Conservation (phyloP, 2,113 vertebrate species). For the Ophiodon elongatus region DNA sequence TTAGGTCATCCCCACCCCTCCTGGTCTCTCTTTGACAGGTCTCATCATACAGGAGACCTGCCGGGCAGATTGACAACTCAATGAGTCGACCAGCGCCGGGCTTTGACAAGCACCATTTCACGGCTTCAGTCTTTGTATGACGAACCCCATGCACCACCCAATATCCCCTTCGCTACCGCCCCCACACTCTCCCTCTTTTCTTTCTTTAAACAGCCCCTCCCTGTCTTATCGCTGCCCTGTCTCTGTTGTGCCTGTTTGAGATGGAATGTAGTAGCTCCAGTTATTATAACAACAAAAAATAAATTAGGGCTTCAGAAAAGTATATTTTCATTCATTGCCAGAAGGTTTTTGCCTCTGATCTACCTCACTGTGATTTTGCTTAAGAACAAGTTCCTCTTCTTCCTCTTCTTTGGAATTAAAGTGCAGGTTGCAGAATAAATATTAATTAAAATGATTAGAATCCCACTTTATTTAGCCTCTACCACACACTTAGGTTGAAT, state of each 20-base stretch:
- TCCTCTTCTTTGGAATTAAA: background rate
- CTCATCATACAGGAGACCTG: slow-evolving; percentile 66
- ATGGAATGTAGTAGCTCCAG: background rate
- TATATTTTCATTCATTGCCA: background rate
- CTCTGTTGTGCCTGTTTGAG: slow-evolving; percentile 12
- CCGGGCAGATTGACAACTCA: slow-evolving; percentile 78
- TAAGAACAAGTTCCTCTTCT: background rate
- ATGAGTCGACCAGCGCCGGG: slow-evolving; percentile 63
- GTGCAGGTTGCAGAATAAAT: background rate
- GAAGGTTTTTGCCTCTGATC: background rate
- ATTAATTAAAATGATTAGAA: background rate
- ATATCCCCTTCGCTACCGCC: slow-evolving; percentile 13
- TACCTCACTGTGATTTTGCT: background rate
- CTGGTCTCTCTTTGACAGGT: slow-evolving; percentile 57
- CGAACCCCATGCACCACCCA: slow-evolving; percentile 14
- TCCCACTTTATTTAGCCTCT: background rate
- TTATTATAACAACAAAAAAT: background rate
- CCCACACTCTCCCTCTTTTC: slow-evolving; percentile 25
- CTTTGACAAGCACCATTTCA: slow-evolving; percentile 74
- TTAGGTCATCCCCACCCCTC: slow-evolving; percentile 73
- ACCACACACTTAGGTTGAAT: background rate
- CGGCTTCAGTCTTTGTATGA: slow-evolving; percentile 65
- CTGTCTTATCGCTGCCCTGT: slow-evolving; percentile 7
- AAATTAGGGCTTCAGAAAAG: background rate
- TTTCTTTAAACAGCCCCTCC: background rate